Evolutionary conservation across 2,113 vertebrate species (phyloP), one percentile per base, ranked within the genome.

Genomic region (Phaetusa simplex): DNA sequence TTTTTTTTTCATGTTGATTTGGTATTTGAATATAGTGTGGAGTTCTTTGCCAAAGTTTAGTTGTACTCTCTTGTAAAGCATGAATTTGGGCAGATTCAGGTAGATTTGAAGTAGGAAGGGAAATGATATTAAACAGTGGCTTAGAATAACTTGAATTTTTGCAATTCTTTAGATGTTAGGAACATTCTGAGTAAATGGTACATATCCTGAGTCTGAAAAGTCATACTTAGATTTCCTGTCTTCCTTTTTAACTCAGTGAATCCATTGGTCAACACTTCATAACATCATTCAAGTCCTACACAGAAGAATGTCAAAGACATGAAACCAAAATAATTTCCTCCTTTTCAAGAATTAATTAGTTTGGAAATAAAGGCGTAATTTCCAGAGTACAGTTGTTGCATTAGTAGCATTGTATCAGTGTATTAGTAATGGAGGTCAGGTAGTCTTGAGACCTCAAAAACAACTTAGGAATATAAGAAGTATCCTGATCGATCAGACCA

Each of bases 401-500:
- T 71, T 7, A 16, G 34, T 42, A 27, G 42, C 14, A 29, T 43
- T 43, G 17, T 45, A 4, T 32, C 36, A 47, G 15, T 32, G 24
- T n/a, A 26, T 30, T 70, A 14, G 42, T 50, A 55, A 16, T 11
- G 14, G 30, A 79, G 53, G 18, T 8, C 34, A 47, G 27, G 56
- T 72, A 29, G 29, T 52, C 22, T 45, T 21, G 40, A 88, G 53
- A 70, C 27, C 15, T 72, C 53, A 72, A 22, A 88, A 30, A 8
- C n/a, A 29, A 9, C 18, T 65, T 40, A 72, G 45, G 43, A 81
- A 20, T 52, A 0, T 26, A 18, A 40, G 32, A 53, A 86, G 29
- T 62, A 12, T 0, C 9, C 12, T 26, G 30, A 43, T 1, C 14
- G n/a, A 36, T 62, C 18, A 59, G 64, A 23, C 26, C 12, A 6